Evolutionary conservation across 2,797 vertebrate species (phyloP), one percentile per base, ranked within the genome.

Genomic region (Gallinago nigripennis): DNA sequence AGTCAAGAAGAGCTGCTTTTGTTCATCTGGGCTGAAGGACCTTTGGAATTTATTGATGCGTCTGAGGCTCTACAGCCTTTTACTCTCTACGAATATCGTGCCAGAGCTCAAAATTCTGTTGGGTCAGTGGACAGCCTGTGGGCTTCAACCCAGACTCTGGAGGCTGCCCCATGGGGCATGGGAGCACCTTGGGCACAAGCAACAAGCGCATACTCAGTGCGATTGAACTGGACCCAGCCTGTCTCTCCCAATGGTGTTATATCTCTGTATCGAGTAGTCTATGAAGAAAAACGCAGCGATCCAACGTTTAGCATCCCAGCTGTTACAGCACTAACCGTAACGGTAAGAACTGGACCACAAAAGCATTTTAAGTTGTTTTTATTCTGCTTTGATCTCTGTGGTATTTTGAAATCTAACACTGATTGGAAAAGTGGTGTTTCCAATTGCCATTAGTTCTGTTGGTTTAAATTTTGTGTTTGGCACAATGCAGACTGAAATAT

Each of bases 11-110:
- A 98, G 79, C 96, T 98, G 24, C 97, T 99, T 92, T 94, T 99
- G 82, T 99, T 99, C 93, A 98, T 98, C 96, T 99, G 99, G 99
- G 97, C 98, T 12, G 97, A 98, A 90, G 99, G 99, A 79, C 90
- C 97, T 3, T 97, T 99, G 57, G 97, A 98, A 88, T 99, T 99
- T 93, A 97, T 97, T 3, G 99, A 99, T 35, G 97, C 98, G 0
- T 98, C 98, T 0, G 97, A 98, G 12, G 88, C 94, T 50, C 97
- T 99, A 58, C 96, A 66, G 53, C 98, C 99, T 11, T 99, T 98
- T 96, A 99, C 98, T 9, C 95, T 96, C 88, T 99, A 99, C 2
- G 98, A 99, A 88, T 99, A 99, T 88, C 98, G 90, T 54, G 90
- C 98, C 63, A 96, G 94, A 35, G 98, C 98, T 61, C 96, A 96